A percentile compares a stretch with the other conserved stretches of the same genome.
These are phyloP conservation scores for Chascanopsetta lugubris DNA, from an alignment of 2,113 vertebrate species.

Conservation along the genomic window DNA sequence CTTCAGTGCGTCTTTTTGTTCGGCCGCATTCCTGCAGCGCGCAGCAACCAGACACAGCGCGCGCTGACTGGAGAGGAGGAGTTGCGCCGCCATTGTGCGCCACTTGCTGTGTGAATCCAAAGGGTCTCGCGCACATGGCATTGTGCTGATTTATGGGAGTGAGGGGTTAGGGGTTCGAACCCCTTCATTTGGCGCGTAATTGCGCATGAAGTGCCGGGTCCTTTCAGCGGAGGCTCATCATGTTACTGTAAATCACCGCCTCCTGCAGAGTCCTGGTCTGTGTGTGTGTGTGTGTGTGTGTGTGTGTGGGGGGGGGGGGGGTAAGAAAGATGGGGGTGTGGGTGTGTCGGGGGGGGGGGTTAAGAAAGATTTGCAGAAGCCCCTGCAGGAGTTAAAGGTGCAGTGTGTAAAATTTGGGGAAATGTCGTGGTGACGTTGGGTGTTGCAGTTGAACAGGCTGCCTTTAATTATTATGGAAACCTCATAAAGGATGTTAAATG, in stretches of 20 bases:
- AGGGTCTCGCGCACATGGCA: constrained; percentile 61
- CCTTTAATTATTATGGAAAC: too few relatives aligned
- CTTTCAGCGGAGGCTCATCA: constrained; percentile 63
- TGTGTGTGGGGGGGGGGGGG: too few relatives aligned
- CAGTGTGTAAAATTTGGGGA: too few relatives aligned
- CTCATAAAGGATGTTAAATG: too few relatives aligned
- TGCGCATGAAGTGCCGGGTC: constrained; percentile 68
- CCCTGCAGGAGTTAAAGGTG: constrained; percentile 4
- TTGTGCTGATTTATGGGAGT: constrained; percentile 82
- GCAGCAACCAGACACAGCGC: constrained; percentile 70
- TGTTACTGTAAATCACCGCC: constrained; percentile 77
- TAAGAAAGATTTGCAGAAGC: too few relatives aligned
- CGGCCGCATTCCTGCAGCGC: constrained; percentile 87
- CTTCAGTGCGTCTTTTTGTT: constrained; percentile 91
- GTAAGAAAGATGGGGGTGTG: too few relatives aligned
- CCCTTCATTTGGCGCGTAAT: constrained; percentile 72
- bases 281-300: background rate
- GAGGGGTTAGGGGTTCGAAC: constrained; percentile 63
- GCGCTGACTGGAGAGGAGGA: constrained; percentile 73
- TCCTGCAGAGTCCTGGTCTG: background rate
- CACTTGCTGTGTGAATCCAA: constrained; percentile 72
- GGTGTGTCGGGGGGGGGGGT: too few relatives aligned
- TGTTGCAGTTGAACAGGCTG: too few relatives aligned
- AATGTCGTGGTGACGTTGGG: too few relatives aligned
- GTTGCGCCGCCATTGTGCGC: constrained; percentile 72